These are phyloP conservation scores for Sylvicola cinctus DNA, from an alignment of 2,888 invertebrate genomes.

Conservation along the genomic window DNA sequence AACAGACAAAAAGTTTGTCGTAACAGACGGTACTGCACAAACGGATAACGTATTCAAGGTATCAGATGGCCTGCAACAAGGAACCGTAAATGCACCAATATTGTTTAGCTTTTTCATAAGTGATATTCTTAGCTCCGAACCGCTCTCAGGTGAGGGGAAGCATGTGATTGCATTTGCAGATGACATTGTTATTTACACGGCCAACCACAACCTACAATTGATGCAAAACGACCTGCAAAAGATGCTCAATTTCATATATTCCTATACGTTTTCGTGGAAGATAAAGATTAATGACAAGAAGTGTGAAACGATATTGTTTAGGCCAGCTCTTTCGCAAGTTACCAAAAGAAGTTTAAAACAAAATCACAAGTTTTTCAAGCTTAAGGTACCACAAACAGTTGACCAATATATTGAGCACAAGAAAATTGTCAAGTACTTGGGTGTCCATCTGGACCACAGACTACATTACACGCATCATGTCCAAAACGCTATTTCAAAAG, in stretches of 20 bases:
- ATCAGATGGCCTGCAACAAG: not conserved
- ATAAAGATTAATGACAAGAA: slow-evolving; percentile 1
- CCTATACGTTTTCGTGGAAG: not conserved
- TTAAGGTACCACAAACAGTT: no score
- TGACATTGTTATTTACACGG: not conserved
- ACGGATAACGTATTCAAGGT: not conserved
- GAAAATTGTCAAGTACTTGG: no score
- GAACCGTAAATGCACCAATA: not conserved
- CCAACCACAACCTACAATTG: not conserved
- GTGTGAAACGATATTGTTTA: slow-evolving; percentile 2
- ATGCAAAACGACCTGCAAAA: not conserved
- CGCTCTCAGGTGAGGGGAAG: not conserved
- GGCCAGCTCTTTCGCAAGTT: no score
- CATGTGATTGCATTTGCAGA: not conserved
- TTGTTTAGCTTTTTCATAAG: not conserved
- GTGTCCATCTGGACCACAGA: slow-evolving; percentile 1
- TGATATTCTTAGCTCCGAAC: not conserved
- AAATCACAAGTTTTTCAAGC: no score
- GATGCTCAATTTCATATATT: not conserved
- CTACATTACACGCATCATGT: not conserved
- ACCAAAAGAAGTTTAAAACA: no score
- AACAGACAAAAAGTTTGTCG: no score
- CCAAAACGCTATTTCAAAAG: not conserved
- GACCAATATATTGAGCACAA: no score
- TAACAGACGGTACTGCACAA: not conserved